Conservation (phyloP, 2,797 vertebrate genomes). For the Gallinago solitaria region DNA sequence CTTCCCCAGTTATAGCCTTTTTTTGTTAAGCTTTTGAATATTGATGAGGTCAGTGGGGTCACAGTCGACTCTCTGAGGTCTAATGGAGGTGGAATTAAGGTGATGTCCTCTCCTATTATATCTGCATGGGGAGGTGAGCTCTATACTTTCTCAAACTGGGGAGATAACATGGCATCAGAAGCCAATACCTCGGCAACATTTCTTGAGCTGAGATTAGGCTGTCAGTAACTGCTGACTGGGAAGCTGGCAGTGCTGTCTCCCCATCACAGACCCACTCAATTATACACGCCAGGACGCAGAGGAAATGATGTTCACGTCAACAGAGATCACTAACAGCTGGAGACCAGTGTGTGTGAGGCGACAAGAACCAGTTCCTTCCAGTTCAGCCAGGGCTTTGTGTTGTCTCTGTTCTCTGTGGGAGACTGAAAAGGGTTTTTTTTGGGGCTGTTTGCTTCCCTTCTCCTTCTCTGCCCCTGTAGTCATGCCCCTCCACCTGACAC, state of each 20-base stretch:
- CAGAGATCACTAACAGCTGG: conserved; percentile 55
- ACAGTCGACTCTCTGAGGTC: conserved; percentile 73
- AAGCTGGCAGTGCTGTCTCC: conserved; percentile 42
- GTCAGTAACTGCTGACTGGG: conserved; percentile 58
- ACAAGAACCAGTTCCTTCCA: conserved; percentile 45
- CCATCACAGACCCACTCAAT: conserved; percentile 54
- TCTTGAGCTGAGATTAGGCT: conserved; percentile 60
- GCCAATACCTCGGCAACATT: conserved; percentile 33
- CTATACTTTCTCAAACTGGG: conserved; percentile 22
- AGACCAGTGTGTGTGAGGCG: not conserved
- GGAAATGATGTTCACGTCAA: conserved; percentile 48
- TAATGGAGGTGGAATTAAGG: conserved; percentile 82
- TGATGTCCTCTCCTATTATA: conserved; percentile 72
- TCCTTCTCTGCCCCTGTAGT: not conserved
- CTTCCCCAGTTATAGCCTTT: conserved; percentile 82
- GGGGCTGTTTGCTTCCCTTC: not conserved
- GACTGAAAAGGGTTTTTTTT: not conserved
- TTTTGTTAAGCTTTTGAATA: conserved; percentile 84
- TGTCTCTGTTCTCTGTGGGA: not conserved
- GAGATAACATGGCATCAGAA: conserved; percentile 45
- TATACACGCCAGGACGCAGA: not conserved
- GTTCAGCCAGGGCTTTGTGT: not conserved
- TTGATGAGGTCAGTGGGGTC: conserved; percentile 82
- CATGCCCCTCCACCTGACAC: not conserved
- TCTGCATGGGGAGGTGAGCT: not conserved